Base-by-base conservation (phyloP, 2,113 vertebrate genomes). In the Grallaria varia region DNA sequence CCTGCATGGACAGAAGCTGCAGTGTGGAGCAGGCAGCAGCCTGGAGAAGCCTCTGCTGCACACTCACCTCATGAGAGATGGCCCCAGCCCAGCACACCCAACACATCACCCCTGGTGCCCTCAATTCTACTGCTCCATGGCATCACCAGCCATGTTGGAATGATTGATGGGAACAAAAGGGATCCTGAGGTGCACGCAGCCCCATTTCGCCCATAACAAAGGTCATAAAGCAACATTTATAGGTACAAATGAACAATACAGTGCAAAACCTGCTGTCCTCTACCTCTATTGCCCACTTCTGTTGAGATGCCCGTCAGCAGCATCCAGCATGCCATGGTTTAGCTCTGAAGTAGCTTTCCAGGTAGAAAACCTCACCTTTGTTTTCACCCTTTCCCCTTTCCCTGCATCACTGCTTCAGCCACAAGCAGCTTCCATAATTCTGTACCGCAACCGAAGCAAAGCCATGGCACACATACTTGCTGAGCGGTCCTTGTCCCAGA, bases 351-450 rank as follows among this genome's bases (percentile, higher is more conserved):
- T 8, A 37, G 13, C 37, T 76, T 83, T 55, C 45, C 35, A 50
- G 49, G 33, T 24, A 45, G 44, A 63, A 90, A 64, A 50, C 22
- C 22, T 76, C 35, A 20, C 30, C 40, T 59, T 37, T 44, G 0
- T 25, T 39, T 56, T 44, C 23, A 83, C 25, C 42, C 19, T 23
- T 45, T 80, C 55, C 67, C 69, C 31, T 75, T 80, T 37, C 35
- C 55, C 37, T 55, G 33, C 53, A 80, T 3, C 47, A 10, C 31
- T 0, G 0, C 64, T 49, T 49, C 42, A 67, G 52, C 33, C 67
- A 16, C 0, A 0, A 44, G 21, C 50, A 22, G 17, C 14, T 85
- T 12, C 87, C 10, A 3, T 2, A 42, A 27, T 7, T 59, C 12
- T 6, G 31, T 25, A 19, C n/a, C 2, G 2, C 45, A 9, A 13